Percentiles rank a stretch among this genome's conserved stretches.
These are phyloP conservation scores for Archilochus colubris DNA, from an alignment of 2,113 vertebrate genomes.

Conservation along the genomic window DNA sequence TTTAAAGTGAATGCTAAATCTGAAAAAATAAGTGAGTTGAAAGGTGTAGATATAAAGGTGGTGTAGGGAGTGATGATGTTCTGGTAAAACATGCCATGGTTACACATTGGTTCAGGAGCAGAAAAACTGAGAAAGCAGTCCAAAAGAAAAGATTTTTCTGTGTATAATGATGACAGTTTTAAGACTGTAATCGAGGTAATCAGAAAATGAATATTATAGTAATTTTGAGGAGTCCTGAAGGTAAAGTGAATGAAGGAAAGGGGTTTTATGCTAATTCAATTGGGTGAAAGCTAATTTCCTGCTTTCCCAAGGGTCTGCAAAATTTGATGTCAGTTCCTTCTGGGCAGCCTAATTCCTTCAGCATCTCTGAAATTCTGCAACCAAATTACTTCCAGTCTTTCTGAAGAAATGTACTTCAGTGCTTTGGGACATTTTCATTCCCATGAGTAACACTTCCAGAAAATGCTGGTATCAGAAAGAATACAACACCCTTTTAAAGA, in stretches of 20 bases:
- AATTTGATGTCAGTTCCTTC: not conserved
- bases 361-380: not conserved
- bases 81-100: not conserved
- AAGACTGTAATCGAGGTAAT: not conserved
- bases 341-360: not conserved
- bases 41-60: not conserved
- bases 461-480: not conserved
- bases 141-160: not conserved
- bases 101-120: not conserved
- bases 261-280: not conserved
- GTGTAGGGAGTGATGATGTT: not conserved
- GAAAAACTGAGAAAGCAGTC: not conserved
- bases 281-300: not conserved
- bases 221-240: not conserved
- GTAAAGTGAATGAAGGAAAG: not conserved
- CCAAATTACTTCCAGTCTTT: not conserved
- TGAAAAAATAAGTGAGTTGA: not conserved
- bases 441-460: conserved; percentile 12
- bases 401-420: conserved; percentile 27
- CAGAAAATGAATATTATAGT: not conserved
- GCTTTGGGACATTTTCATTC: conserved; percentile 20
- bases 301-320: conserved; percentile 3
- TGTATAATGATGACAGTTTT: not conserved
- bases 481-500: not conserved
- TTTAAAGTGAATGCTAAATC: not conserved